phyloP scores from a whole-genome alignment of 2,797 vertebrate genomes.

The Enteromius thamalakanensis region DNA sequence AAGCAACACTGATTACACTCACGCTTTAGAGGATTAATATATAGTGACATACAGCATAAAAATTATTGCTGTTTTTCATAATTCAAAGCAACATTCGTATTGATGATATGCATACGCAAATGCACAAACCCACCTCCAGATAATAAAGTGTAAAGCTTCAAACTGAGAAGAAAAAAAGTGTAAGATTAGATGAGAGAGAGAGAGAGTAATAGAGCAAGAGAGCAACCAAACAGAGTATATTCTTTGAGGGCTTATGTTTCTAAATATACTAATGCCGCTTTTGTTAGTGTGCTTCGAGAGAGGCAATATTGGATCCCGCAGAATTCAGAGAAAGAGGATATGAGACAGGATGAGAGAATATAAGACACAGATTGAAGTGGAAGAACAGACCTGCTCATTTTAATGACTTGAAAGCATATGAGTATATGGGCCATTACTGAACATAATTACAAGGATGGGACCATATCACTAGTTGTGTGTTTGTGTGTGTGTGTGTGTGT shows the following conservation, averaged over 20 bases:
- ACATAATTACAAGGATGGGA: constrained; percentile 33
- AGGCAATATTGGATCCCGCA: constrained; percentile 44
- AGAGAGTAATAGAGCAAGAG: not conserved
- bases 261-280: constrained; percentile 58
- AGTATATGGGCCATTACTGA: constrained; percentile 23
- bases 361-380: constrained; percentile 43
- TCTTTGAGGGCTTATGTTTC: constrained; percentile 52
- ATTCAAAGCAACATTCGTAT: constrained; percentile 29
- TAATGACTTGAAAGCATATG: constrained; percentile 47
- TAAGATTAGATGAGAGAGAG: constrained; percentile 29
- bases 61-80: not conserved
- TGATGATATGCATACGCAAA: constrained; percentile 18
- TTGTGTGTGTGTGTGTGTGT: not conserved
- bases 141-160: constrained; percentile 41
- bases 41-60: not conserved
- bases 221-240: constrained; percentile 37
- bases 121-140: constrained; percentile 12
- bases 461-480: not conserved
- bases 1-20: not conserved
- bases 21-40: not conserved
- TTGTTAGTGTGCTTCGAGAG: constrained; percentile 47
- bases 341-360: constrained; percentile 35
- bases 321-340: constrained; percentile 44
- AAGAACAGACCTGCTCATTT: constrained; percentile 29
- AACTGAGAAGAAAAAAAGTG: constrained; percentile 23